Evolutionary conservation across 2,797 vertebrate species (phyloP).

Genomic region (Strix occidentalis): DNA sequence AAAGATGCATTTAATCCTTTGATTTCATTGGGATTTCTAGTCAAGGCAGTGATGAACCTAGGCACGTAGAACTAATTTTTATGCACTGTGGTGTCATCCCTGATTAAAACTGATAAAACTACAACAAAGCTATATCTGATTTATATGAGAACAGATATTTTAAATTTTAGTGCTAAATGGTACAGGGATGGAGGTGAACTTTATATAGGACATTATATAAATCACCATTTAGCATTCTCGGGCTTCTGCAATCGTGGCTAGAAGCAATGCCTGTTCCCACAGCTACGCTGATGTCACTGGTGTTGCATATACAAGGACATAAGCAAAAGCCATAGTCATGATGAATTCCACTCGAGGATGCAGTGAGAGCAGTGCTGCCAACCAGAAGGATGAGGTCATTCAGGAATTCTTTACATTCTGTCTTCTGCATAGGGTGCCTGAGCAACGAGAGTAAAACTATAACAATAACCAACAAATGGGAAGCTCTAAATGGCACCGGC

Average conservation of each 20-base stretch:
- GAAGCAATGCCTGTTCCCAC: background rate
- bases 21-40: background rate
- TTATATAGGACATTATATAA: background rate
- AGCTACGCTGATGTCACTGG: background rate
- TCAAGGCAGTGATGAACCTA: background rate
- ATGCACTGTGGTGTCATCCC: too few relatives aligned
- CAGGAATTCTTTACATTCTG: slow-evolving; percentile 45
- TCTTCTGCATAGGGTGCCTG: background rate
- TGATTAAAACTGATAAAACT: background rate
- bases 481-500: background rate
- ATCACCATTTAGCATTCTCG: background rate
- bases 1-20: background rate
- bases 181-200: background rate
- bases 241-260: background rate
- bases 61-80: background rate
- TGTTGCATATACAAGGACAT: background rate
- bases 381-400: background rate
- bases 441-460: background rate
- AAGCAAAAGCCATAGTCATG: background rate
- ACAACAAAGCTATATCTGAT: background rate
- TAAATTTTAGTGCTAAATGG: background rate
- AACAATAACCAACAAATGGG: background rate
- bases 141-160: background rate
- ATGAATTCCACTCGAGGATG: background rate
- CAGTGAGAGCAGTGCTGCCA: background rate